Conservation (phyloP, 1,140 invertebrate species). For the Pseudomyrmex concolor region DNA sequence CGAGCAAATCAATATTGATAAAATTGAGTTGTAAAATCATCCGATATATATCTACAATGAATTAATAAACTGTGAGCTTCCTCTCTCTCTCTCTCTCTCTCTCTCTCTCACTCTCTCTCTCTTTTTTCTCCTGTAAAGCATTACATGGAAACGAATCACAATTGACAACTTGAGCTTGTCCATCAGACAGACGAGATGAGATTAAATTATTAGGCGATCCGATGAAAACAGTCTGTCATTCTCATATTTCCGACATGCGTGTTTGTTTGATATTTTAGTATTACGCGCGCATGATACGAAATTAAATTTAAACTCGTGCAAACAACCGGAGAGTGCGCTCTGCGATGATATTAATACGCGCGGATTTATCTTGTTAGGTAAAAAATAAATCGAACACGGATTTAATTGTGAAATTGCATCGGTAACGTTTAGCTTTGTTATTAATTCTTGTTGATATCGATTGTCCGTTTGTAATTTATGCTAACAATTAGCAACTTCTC, state of each 20-base stretch:
- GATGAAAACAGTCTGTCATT: conserved; percentile 41
- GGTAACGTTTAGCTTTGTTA: background rate
- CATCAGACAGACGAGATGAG: conserved; percentile 28
- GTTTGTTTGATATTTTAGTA: conserved; percentile 52
- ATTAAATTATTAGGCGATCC: conserved; percentile 56
- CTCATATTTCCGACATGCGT: conserved; percentile 25
- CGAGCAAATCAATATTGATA: background rate
- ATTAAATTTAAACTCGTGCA: conserved; percentile 36
- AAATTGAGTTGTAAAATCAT: conserved; percentile 18
- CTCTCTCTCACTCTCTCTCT: too few species aligned
- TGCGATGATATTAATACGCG: conserved; percentile 38
- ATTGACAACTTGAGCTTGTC: conserved; percentile 3
- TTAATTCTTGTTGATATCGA: background rate
- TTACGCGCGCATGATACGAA: conserved; percentile 19
- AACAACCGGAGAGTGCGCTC: background rate
- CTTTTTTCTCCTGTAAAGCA: background rate
- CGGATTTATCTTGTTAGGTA: conserved; percentile 34
- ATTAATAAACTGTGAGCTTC: conserved; percentile 27
- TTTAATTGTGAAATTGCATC: conserved; percentile 23
- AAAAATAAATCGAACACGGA: conserved; percentile 6
- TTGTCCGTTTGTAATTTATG: background rate
- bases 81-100: too few species aligned
- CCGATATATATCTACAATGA: conserved; percentile 5
- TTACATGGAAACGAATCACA: conserved; percentile 23
- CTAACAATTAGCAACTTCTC: background rate